phyloP scores from a whole-genome alignment of 2,113 vertebrate genomes.

The Myotis brandtii region DNA sequence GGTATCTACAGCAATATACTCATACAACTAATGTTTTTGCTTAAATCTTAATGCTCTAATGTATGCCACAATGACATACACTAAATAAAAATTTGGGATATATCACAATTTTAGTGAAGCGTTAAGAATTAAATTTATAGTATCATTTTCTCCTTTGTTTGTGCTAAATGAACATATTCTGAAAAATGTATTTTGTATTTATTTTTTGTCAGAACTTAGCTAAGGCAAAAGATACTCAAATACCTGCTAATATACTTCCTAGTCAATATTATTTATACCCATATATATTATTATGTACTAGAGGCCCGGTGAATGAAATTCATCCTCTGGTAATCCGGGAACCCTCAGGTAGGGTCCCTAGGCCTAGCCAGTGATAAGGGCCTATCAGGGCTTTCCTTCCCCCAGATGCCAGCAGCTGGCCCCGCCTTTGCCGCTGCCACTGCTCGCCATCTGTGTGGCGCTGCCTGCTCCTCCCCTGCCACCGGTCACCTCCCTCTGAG shows the following conservation, averaged over 20 bases:
- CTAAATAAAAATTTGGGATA: slow-evolving; percentile 5
- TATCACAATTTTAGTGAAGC: not conserved
- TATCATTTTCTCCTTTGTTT: slow-evolving; percentile 27
- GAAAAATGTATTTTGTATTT: not conserved
- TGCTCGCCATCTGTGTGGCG: too few species aligned
- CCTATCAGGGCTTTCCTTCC: too few species aligned
- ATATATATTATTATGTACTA: not conserved
- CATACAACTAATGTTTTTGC: not conserved
- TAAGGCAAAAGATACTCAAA: not conserved
- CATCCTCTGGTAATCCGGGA: too few species aligned
- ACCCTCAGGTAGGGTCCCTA: too few species aligned
- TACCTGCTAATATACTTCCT: not conserved
- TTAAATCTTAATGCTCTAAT: not conserved
- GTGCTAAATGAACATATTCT: slow-evolving; percentile 9
- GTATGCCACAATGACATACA: not conserved
- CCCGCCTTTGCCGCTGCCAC: too few species aligned
- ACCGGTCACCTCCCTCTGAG: too few species aligned
- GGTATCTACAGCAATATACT: not conserved
- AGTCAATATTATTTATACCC: not conserved
- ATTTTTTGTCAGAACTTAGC: not conserved
- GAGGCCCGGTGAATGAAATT: too few species aligned
- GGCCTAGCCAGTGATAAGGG: too few species aligned
- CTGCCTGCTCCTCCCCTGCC: too few species aligned
- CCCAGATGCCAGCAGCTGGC: too few species aligned
- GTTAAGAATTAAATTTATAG: not conserved